These are phyloP conservation scores for Hippocampus comes DNA, from an alignment of 2,113 vertebrate species.

Conservation along the genomic window DNA sequence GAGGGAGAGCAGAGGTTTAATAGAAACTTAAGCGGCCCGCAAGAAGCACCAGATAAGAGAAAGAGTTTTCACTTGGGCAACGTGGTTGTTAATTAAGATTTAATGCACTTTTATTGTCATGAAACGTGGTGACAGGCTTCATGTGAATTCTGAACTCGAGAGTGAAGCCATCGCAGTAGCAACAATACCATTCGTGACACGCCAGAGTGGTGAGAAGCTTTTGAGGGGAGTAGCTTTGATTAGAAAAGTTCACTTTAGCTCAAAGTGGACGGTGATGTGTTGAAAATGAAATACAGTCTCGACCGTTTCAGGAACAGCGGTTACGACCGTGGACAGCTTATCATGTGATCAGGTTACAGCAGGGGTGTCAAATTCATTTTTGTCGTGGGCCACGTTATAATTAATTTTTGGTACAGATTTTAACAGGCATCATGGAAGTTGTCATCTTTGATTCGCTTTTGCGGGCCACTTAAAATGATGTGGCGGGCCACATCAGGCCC, in stretches of 20 bases:
- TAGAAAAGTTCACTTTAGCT: neutral
- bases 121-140: neutral
- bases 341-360: no score
- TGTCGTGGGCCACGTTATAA: no score
- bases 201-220: neutral
- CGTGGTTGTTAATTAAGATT: slow-evolving; percentile 21
- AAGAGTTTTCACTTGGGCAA: slow-evolving; percentile 43
- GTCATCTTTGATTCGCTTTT: no score
- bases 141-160: neutral
- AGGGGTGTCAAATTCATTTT: no score
- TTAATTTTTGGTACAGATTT: no score
- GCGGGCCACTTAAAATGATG: no score
- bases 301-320: no score
- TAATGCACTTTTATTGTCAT: neutral
- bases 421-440: no score
- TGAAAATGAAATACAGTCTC: no score
- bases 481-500: no score
- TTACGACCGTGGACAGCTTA: no score
- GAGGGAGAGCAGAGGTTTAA: slow-evolving; percentile 53
- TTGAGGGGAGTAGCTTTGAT: neutral
- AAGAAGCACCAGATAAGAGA: slow-evolving; percentile 30
- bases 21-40: slow-evolving; percentile 48
- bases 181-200: neutral
- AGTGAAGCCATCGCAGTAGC: neutral
- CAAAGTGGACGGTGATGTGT: neutral